Conservation (phyloP, 2,888 invertebrate species). For the Muschampia plurimacula region DNA sequence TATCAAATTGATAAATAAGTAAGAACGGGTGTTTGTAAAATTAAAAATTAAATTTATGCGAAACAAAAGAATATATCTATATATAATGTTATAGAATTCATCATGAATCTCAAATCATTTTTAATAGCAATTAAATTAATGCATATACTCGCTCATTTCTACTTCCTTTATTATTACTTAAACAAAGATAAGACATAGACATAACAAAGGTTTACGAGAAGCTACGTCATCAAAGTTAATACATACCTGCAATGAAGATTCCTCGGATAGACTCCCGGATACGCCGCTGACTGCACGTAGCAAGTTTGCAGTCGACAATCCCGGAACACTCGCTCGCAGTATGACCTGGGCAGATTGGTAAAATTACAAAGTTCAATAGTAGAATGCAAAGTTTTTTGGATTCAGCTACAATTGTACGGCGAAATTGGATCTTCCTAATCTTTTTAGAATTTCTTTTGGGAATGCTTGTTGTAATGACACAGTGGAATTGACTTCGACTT, state of each 20-base stretch:
- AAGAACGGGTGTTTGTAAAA: too few species aligned
- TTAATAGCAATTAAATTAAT: too few species aligned
- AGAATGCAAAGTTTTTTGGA: not conserved
- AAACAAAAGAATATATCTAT: too few species aligned
- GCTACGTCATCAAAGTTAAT: not conserved
- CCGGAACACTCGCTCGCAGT: slow-evolving; percentile 94
- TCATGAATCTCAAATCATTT: too few species aligned
- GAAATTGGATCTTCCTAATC: slow-evolving; percentile 11
- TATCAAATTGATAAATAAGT: too few species aligned
- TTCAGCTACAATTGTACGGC: not conserved
- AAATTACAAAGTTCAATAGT: slow-evolving; percentile 15
- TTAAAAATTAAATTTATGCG: too few species aligned
- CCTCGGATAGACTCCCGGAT: slow-evolving; percentile 96
- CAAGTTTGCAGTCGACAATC: slow-evolving; percentile 96
- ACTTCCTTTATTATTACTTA: too few species aligned
- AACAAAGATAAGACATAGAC: not conserved
- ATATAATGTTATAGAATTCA: too few species aligned
- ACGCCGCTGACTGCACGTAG: slow-evolving; percentile 97
- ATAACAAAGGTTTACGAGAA: not conserved
- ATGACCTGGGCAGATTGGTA: slow-evolving; percentile 85
- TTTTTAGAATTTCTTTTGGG: slow-evolving; percentile 4
- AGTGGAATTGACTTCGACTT: not conserved
- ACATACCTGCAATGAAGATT: slow-evolving; percentile 92
- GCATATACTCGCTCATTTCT: too few species aligned
- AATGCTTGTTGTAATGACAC: slow-evolving; percentile 3